phyloP scores from a whole-genome alignment of 2,797 vertebrate genomes.

The Mormyrus proboscirostris region DNA sequence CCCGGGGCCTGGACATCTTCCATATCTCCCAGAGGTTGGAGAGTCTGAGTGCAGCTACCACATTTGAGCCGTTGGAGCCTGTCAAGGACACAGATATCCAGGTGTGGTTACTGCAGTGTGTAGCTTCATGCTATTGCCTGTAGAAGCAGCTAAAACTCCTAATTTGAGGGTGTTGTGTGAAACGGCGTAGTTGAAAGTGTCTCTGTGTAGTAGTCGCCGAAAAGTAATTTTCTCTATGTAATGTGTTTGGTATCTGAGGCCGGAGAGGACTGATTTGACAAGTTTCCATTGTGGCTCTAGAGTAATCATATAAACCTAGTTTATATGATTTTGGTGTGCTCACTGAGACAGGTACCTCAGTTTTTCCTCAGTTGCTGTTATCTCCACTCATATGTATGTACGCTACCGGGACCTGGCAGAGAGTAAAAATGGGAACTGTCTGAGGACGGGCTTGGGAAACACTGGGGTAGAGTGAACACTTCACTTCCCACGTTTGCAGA shows the following conservation, averaged over 20 bases:
- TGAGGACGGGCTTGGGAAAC: neutral
- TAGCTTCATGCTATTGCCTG: neutral
- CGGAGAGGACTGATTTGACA: neutral
- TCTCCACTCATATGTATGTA: neutral
- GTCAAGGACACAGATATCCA: constrained; percentile 98
- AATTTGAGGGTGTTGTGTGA: neutral
- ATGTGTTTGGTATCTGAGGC: constrained; percentile 29
- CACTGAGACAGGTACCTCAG: neutral
- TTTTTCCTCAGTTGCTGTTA: neutral
- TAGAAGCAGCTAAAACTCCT: neutral
- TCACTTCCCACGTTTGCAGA: too few relatives aligned
- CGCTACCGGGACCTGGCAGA: neutral
- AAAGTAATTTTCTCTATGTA: neutral
- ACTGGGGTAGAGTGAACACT: neutral
- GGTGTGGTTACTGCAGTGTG: constrained; percentile 51
- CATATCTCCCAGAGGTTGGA: constrained; percentile 93
- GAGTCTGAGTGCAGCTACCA: constrained; percentile 90
- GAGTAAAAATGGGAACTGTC: neutral
- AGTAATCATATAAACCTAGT: neutral
- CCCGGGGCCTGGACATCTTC: constrained; percentile 89
- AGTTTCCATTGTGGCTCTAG: neutral
- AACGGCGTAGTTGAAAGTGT: neutral
- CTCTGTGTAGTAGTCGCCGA: constrained; percentile 38
- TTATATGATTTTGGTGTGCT: neutral
- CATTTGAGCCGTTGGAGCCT: constrained; percentile 93